Percentiles rank a stretch among this genome's conserved stretches.
phyloP scores from a whole-genome alignment of 1,140 invertebrate species.

The Ruditapes philippinarum region DNA sequence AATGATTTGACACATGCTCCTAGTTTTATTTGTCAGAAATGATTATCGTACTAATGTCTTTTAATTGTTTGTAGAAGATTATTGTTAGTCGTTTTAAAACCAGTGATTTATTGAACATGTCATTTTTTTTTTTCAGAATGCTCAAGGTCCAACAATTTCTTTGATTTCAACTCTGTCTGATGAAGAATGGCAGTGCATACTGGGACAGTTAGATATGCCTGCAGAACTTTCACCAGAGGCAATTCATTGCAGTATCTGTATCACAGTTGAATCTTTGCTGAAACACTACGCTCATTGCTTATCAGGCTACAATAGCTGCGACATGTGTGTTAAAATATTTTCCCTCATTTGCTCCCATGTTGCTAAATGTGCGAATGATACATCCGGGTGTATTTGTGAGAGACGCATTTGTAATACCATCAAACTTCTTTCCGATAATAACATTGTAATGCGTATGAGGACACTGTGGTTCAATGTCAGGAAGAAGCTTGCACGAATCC shows the following conservation, averaged over 20 bases:
- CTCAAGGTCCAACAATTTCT: neutral
- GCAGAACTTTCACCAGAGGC: neutral
- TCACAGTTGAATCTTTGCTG: constrained; percentile 53
- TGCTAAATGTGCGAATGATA: constrained; percentile 7
- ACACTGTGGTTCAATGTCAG: constrained; percentile 43
- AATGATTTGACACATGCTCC: no score
- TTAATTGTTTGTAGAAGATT: no score
- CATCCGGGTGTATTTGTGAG: neutral
- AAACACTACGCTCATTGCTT: constrained; percentile 36
- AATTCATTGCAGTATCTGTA: constrained; percentile 52
- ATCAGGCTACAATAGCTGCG: constrained; percentile 29
- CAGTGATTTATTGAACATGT: no score
- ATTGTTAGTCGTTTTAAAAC: no score
- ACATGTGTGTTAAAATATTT: constrained; percentile 65
- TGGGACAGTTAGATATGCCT: neutral
- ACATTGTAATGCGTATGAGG: constrained; percentile 27
- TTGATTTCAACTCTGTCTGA: neutral
- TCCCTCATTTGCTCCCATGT: constrained; percentile 62
- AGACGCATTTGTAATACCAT: constrained; percentile 45
- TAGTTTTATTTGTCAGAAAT: no score
- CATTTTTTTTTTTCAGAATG: neutral
- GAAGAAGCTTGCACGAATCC: constrained; percentile 48
- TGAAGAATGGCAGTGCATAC: neutral
- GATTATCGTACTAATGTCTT: no score
- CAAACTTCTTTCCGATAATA: constrained; percentile 37